Conservation (phyloP, 2,888 invertebrate species). For the Lasioglossum villosulum region DNA sequence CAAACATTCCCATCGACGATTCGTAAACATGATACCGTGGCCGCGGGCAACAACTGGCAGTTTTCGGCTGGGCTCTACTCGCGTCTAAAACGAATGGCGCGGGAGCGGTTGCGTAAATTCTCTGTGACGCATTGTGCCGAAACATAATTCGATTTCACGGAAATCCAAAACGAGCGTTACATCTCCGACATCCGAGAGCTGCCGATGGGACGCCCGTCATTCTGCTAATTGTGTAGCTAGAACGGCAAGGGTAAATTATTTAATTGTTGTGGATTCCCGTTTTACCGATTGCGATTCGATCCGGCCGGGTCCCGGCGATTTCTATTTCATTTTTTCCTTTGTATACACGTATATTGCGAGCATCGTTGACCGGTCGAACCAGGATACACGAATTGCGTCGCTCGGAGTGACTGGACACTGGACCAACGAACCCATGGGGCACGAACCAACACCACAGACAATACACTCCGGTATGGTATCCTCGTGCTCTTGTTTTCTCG, state of each 20-base stretch:
- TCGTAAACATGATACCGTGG: constrained; percentile 14
- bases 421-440: neutral
- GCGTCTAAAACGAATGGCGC: constrained; percentile 27
- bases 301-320: constrained; percentile 12
- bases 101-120: constrained; percentile 39
- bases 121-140: constrained; percentile 40
- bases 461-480: neutral
- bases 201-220: constrained; percentile 49
- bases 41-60: neutral
- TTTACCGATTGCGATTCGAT: constrained; percentile 32
- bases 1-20: constrained; percentile 25
- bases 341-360: neutral
- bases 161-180: constrained; percentile 55
- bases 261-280: constrained; percentile 54
- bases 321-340: constrained; percentile 1
- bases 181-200: constrained; percentile 29
- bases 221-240: constrained; percentile 59
- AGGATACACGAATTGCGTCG: neutral
- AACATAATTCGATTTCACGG: constrained; percentile 59
- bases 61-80: neutral
- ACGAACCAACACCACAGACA: neutral
- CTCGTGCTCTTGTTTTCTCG: neutral
- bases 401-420: neutral
- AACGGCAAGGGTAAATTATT: constrained; percentile 49
- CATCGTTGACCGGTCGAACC: neutral